phyloP scores from a whole-genome alignment of 2,888 invertebrate species.

The Oxyscelio sp. region DNA sequence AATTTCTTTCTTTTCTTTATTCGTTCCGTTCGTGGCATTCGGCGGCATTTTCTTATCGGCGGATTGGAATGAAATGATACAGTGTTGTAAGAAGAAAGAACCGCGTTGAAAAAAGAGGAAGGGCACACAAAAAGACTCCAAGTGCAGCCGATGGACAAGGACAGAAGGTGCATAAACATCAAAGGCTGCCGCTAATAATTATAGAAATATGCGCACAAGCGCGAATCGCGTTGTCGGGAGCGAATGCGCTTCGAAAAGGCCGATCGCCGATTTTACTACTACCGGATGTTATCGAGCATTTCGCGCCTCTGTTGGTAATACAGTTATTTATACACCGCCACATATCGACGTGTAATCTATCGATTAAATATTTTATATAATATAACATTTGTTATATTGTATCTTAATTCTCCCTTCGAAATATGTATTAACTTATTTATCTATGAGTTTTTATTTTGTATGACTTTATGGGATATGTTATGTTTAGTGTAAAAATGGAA shows the following conservation, averaged over 20 bases:
- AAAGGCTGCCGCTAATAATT: conserved; percentile 88
- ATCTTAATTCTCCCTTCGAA: conserved; percentile 41
- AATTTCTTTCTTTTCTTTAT: neutral
- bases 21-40: conserved; percentile 19
- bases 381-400: conserved; percentile 53
- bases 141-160: conserved; percentile 59
- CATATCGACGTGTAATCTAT: conserved; percentile 80
- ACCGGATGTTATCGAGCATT: conserved; percentile 81
- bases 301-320: conserved; percentile 82
- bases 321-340: conserved; percentile 85
- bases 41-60: conserved; percentile 84
- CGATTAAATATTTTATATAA: conserved; percentile 48
- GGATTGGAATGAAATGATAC: conserved; percentile 73
- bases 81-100: conserved; percentile 54
- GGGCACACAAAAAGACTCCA: conserved; percentile 49
- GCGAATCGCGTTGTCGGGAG: conserved; percentile 81
- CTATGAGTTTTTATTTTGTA: too few relatives aligned
- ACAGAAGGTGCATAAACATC: conserved; percentile 82
- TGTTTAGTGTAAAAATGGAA: too few relatives aligned
- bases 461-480: too few relatives aligned
- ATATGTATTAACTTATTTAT: too few relatives aligned
- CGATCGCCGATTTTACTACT: conserved; percentile 74
- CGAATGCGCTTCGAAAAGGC: conserved; percentile 79
- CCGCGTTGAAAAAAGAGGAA: conserved; percentile 36
- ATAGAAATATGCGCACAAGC: conserved; percentile 87